These are phyloP conservation scores for Nyctibius grandis DNA, from an alignment of 2,797 vertebrate species.

Conservation along the genomic window DNA sequence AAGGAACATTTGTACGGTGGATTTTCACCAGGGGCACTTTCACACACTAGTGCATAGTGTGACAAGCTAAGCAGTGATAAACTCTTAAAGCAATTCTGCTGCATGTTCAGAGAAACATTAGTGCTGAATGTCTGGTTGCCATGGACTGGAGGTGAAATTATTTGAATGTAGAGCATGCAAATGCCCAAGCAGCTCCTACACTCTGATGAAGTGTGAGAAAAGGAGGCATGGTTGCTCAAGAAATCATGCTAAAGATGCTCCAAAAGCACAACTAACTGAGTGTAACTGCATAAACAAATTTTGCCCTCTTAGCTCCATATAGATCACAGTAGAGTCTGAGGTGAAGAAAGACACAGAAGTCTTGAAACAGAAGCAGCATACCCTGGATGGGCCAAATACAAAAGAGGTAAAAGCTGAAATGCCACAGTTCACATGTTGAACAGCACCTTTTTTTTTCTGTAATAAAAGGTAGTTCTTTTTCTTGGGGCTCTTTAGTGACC, in stretches of 20 bases:
- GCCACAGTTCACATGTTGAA: accelerated
- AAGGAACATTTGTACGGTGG: neutral
- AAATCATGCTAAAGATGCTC: neutral
- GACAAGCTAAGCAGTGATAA: neutral
- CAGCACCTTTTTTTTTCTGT: neutral
- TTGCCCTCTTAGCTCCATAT: neutral
- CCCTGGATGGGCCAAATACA: neutral
- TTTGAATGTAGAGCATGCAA: accelerated
- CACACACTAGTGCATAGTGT: neutral
- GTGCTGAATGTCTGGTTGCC: neutral
- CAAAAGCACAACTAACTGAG: neutral
- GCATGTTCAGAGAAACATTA: neutral
- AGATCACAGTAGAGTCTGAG: neutral
- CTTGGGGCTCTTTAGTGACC: neutral
- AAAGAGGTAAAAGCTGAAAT: neutral
- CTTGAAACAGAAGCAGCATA: neutral
- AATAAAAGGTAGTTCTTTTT: neutral
- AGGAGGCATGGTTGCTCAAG: neutral
- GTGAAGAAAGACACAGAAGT: neutral
- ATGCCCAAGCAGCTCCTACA: neutral
- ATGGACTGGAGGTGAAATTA: neutral
- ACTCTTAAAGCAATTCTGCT: neutral
- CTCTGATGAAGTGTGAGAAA: neutral
- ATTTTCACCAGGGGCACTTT: neutral
- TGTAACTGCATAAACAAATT: accelerated